A percentile compares a stretch with the other conserved stretches of the same genome.
Evolutionary conservation across 2,113 vertebrate genomes (phyloP).

Genomic region (Mirounga angustirostris): DNA sequence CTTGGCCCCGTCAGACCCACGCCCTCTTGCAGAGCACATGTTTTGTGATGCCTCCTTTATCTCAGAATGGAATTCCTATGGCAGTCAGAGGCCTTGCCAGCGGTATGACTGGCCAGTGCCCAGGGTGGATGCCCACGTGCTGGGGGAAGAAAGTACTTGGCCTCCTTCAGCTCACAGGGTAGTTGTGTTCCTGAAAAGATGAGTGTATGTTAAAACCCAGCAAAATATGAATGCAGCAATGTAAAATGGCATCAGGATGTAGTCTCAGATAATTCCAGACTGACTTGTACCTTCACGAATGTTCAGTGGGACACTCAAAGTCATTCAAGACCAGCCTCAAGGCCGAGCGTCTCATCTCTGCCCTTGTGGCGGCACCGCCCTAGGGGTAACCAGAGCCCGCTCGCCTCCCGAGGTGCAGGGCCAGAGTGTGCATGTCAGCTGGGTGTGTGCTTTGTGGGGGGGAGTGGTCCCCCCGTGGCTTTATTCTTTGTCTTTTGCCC

Average conservation of each 20-base stretch:
- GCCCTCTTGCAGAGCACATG: accelerated
- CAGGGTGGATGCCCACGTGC: accelerated
- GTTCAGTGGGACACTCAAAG: background rate
- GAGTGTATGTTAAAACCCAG: too few species aligned
- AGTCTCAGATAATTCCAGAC: accelerated
- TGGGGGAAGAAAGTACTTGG: background rate
- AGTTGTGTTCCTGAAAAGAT: accelerated
- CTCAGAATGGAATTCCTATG: accelerated
- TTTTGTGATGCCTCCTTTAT: background rate
- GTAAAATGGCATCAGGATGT: accelerated
- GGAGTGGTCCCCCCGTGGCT: accelerated
- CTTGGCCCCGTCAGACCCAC: background rate
- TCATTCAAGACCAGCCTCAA: background rate
- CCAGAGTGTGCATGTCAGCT: background rate
- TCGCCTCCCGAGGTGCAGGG: background rate
- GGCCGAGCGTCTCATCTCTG: background rate
- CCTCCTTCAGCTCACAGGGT: background rate
- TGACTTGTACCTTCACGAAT: accelerated
- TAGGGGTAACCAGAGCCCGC: background rate
- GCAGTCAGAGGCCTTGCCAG: background rate
- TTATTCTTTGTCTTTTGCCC: background rate
- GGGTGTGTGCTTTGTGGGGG: background rate
- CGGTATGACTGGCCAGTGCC: background rate
- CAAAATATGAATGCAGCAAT: accelerated
- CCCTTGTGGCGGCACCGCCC: background rate